phyloP scores from a whole-genome alignment of 2,888 invertebrate genomes.

The Dasypolia templi region DNA sequence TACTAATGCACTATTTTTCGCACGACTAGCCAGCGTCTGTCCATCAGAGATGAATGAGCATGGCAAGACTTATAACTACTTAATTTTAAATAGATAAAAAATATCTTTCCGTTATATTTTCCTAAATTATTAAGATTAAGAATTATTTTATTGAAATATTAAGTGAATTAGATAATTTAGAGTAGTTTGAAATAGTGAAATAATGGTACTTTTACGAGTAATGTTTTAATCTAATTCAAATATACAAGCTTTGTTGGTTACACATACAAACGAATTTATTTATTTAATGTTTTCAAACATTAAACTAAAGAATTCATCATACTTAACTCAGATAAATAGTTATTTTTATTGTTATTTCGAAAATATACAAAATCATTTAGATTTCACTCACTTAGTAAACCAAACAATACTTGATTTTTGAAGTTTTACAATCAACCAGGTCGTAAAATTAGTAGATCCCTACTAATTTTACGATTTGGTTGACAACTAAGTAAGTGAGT shows the following conservation, averaged over 20 bases:
- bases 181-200: background rate
- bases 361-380: background rate
- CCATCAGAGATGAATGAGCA: conserved; percentile 40
- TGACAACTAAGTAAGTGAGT: background rate
- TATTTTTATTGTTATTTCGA: background rate
- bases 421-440: background rate
- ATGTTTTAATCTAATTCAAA: too few relatives aligned
- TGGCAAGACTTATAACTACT: conserved; percentile 20
- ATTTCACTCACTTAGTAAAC: background rate
- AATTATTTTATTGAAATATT: background rate
- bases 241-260: too few relatives aligned
- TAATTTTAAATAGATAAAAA: conserved; percentile 26
- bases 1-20: conserved; percentile 40
- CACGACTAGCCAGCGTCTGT: conserved; percentile 23
- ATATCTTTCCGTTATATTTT: background rate
- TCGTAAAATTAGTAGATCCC: too few relatives aligned
- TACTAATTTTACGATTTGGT: too few relatives aligned
- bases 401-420: background rate
- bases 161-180: background rate
- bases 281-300: background rate
- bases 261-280: background rate
- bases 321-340: background rate
- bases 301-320: background rate
- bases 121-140: background rate
- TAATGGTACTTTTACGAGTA: too few relatives aligned